A percentile compares a stretch with the other conserved stretches of the same genome.
These are phyloP conservation scores for Timema podura DNA, from an alignment of 2,888 invertebrate genomes.

Conservation along the genomic window DNA sequence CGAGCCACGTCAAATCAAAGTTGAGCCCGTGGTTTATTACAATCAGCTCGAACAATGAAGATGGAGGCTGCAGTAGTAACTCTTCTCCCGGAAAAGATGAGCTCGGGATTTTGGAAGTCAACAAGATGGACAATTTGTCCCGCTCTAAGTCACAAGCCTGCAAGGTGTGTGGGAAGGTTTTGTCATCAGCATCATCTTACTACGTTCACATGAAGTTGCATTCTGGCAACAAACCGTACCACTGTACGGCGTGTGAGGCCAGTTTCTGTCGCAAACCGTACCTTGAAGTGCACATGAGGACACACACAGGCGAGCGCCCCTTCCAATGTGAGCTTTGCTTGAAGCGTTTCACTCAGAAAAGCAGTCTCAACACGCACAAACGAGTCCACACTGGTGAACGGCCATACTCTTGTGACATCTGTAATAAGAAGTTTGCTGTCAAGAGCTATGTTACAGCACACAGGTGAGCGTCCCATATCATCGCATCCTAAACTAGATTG, in stretches of 20 bases:
- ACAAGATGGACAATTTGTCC: conserved; percentile 20
- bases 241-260: conserved; percentile 72
- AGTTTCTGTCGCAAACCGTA: conserved; percentile 78
- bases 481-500: too few species aligned
- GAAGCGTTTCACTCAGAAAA: conserved; percentile 77
- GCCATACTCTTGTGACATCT: conserved; percentile 74
- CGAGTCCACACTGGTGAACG: conserved; percentile 75
- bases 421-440: conserved; percentile 74
- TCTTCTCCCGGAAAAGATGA: conserved; percentile 16
- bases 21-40: conserved; percentile 25
- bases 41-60: conserved; percentile 23
- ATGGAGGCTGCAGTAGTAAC: conserved; percentile 19
- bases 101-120: neutral
- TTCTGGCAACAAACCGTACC: conserved; percentile 75
- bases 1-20: conserved; percentile 25
- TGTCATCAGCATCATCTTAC: conserved; percentile 72
- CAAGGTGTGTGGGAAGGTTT: conserved; percentile 71
- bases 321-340: conserved; percentile 71
- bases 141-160: conserved; percentile 64
- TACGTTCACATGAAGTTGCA: conserved; percentile 81
- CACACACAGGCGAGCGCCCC: conserved; percentile 66
- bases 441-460: conserved; percentile 78
- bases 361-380: conserved; percentile 76
- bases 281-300: conserved; percentile 75
- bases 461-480: too few species aligned